Evolutionary conservation across 2,113 vertebrate genomes (phyloP), one percentile per base, ranked within the genome.

Genomic region (Etheostoma spectabile): DNA sequence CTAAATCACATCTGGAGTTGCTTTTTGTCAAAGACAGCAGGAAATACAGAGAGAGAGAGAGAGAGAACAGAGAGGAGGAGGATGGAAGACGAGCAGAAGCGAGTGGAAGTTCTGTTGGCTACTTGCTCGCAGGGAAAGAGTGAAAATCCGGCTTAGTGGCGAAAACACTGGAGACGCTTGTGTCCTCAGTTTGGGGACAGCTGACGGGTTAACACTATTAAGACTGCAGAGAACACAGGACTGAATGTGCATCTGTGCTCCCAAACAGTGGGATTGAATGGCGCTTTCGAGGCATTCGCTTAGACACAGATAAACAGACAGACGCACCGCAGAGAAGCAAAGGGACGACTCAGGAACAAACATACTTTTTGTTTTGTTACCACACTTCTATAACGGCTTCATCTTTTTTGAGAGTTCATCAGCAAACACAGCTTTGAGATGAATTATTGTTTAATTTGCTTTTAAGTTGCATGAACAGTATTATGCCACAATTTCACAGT

Each of bases 201-300:
- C 91, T 94, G 93, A 93, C 84, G 90, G 91, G 92, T 93, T 94
- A 92, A 92, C 93, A 89, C 87, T 84, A 92, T 91, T 92, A 94
- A 94, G 92, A 94, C 91, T 53, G 83, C 61, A 51, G 84, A 90
- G 89, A 88, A 86, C 64, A 80, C 79, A 3, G 85, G 76, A 86
- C 76, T 81, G 84, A 89, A 73, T 75, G 88, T 91, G 86, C 91
- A 93, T 95, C 93, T 94, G 93, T 93, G 93, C 86, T 81, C 79
- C 82, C 74, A 86, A 82, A 78, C 83, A 87, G 61, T 55, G 74
- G 82, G 91, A 92, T 74, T 84, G 82, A 83, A 80, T 57, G 46
- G 66, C 66, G 77, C 79, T 18, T 69, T 77, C 49, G 49, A 81
- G 68, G 71, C 80, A 38, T 74, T 87, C 79, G 49, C 71, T 87